Percentiles rank a stretch among this genome's conserved stretches.
Evolutionary conservation across 2,888 invertebrate species (phyloP).

Genomic region (Orthosia gothica): DNA sequence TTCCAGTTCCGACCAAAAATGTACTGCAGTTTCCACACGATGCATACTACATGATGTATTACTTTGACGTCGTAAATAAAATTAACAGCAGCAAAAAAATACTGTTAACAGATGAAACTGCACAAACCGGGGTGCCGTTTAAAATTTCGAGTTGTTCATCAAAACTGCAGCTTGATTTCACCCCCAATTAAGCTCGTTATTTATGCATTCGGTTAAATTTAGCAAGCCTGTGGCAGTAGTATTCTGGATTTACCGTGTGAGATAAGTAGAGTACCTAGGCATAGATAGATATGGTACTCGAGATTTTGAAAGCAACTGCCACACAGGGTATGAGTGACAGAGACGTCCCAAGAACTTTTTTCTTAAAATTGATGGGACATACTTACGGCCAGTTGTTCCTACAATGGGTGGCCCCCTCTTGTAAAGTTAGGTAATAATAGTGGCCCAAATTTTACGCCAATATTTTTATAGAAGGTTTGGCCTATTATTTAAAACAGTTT

Average conservation of each 20-base stretch:
- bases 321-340: too few species aligned
- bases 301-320: too few species aligned
- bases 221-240: conserved; percentile 69
- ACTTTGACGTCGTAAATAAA: conserved; percentile 27
- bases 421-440: too few species aligned
- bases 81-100: conserved; percentile 43
- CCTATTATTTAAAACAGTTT: too few species aligned
- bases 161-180: conserved; percentile 87
- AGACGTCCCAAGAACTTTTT: too few species aligned
- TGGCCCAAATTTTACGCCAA: too few species aligned
- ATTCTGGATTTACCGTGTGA: conserved; percentile 71
- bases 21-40: not conserved
- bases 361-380: too few species aligned
- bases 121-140: conserved; percentile 59
- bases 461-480: too few species aligned
- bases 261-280: not conserved
- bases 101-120: conserved; percentile 29
- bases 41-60: not conserved
- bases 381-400: too few species aligned
- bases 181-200: conserved; percentile 88
- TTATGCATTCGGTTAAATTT: conserved; percentile 87
- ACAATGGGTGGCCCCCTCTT: too few species aligned
- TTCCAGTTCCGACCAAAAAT: not conserved
- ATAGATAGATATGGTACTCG: too few species aligned
- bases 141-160: conserved; percentile 84